Percentiles rank a stretch among this genome's conserved stretches.
phyloP scores from a whole-genome alignment of 2,888 invertebrate species.

The Pocota personata region DNA sequence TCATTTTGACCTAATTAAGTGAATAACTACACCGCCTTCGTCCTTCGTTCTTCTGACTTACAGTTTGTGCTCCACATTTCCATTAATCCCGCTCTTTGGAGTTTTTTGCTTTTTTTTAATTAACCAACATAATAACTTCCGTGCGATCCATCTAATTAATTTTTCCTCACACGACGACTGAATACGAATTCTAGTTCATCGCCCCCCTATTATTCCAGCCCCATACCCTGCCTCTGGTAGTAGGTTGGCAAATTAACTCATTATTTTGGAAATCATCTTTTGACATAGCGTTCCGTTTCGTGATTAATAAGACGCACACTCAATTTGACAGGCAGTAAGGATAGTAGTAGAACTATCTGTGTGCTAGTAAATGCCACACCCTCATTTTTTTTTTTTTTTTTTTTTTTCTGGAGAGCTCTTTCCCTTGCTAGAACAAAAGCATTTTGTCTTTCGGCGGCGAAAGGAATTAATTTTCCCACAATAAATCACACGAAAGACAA shows the following conservation, averaged over 20 bases:
- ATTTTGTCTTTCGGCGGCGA: not conserved
- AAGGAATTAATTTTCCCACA: constrained; percentile 63
- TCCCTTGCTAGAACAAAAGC: not conserved
- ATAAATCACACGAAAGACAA: constrained; percentile 63
- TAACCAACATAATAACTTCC: constrained; percentile 61
- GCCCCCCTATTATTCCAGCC: not conserved
- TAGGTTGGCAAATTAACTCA: constrained; percentile 56
- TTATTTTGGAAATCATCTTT: constrained; percentile 64
- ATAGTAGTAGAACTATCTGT: constrained; percentile 27
- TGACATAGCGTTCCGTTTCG: constrained; percentile 46
- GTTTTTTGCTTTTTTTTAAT: constrained; percentile 46
- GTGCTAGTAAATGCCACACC: constrained; percentile 10
- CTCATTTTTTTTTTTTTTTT: not conserved
- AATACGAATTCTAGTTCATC: not conserved
- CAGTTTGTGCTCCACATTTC: not conserved
- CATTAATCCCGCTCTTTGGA: not conserved
- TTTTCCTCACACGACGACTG: constrained; percentile 37
- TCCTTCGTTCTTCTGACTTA: not conserved
- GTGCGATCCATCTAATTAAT: constrained; percentile 62
- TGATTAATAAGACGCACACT: constrained; percentile 66
- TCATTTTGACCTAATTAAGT: constrained; percentile 42
- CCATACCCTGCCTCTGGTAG: not conserved
- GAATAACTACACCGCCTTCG: constrained; percentile 17
- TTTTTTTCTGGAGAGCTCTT: not conserved
- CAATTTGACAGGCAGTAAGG: constrained; percentile 53